Conservation (phyloP, 2,797 vertebrate species). For the Triplophysa yarkandensis region DNA sequence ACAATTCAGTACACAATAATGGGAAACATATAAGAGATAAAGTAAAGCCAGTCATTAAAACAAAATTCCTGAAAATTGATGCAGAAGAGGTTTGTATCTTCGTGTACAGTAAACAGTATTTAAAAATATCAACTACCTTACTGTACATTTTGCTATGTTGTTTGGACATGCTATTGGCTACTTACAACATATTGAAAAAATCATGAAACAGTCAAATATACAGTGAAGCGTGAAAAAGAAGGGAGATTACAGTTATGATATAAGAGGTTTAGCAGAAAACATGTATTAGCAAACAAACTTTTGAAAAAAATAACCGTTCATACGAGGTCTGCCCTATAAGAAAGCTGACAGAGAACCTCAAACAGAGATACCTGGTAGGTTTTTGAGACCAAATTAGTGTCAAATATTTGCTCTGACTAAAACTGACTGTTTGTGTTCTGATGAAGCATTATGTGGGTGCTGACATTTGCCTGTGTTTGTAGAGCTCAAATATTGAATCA, state of each 20-base stretch:
- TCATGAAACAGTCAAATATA: too few relatives aligned
- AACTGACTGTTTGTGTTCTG: slow-evolving; percentile 1
- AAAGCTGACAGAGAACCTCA: neutral
- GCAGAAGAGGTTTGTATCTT: too few relatives aligned
- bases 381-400: neutral
- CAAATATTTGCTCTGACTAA: slow-evolving; percentile 27
- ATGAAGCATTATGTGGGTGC: neutral
- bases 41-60: neutral
- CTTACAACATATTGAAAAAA: too few relatives aligned
- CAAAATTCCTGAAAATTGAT: too few relatives aligned
- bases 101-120: too few relatives aligned
- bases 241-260: too few relatives aligned
- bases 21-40: neutral
- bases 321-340: neutral
- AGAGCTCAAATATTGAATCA: slow-evolving; percentile 4
- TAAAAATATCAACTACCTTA: too few relatives aligned
- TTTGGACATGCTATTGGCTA: too few relatives aligned
- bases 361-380: neutral
- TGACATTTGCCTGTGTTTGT: slow-evolving; percentile 22
- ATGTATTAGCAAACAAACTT: neutral
- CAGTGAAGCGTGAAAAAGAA: too few relatives aligned
- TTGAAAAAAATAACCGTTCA: neutral
- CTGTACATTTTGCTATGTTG: too few relatives aligned
- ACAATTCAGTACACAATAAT: neutral
- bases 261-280: neutral